A percentile compares a stretch with the other conserved stretches of the same genome.
These are phyloP conservation scores for Oreotrochilus melanogaster DNA, from an alignment of 2,113 vertebrate species.

Conservation along the genomic window DNA sequence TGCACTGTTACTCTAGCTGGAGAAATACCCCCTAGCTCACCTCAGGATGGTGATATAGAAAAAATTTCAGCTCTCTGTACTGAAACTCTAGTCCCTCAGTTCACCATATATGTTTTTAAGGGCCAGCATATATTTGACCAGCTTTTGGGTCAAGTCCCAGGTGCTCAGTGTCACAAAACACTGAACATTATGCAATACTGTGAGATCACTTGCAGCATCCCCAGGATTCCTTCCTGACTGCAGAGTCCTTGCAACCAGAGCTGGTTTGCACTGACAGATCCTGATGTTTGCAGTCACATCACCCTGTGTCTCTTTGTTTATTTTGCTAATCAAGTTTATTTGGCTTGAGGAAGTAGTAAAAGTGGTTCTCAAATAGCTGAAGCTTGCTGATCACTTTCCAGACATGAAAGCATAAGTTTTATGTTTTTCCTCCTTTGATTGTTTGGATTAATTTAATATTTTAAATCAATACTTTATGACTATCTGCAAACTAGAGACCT, in stretches of 20 bases:
- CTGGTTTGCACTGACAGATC: neutral
- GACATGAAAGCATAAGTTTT: neutral
- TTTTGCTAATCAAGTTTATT: slow-evolving; percentile 32
- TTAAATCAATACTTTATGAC: slow-evolving; percentile 31
- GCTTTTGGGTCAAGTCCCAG: neutral
- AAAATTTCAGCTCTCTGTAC: neutral
- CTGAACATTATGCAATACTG: rapidly evolving
- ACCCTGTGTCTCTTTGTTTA: neutral
- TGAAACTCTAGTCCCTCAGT: neutral
- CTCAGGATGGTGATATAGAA: neutral
- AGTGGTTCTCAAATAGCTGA: slow-evolving; percentile 34
- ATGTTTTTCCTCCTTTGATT: neutral
- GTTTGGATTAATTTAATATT: slow-evolving; percentile 3
- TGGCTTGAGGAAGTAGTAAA: neutral
- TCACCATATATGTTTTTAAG: neutral
- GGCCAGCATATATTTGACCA: neutral
- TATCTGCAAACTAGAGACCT: neutral
- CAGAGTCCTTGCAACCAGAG: neutral
- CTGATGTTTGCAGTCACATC: neutral
- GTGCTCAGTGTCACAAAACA: neutral
- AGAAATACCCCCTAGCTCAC: neutral
- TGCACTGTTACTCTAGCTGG: neutral
- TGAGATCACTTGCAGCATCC: neutral
- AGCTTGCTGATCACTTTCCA: neutral
- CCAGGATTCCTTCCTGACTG: neutral